Conservation (phyloP, 1,140 invertebrate species). For the Megalonaias nervosa region DNA sequence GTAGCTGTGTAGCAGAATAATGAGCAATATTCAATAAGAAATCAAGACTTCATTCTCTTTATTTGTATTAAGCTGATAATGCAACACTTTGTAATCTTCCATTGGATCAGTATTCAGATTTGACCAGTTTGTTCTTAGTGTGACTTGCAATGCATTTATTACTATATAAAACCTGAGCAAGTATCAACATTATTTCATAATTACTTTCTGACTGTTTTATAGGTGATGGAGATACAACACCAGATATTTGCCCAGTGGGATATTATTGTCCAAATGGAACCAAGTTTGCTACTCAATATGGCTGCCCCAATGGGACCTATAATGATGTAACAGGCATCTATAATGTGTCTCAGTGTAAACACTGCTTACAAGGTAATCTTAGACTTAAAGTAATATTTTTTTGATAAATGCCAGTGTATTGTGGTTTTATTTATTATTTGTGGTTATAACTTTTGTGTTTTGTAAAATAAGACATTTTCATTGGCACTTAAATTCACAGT, state of each 20-base stretch:
- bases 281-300: conserved; percentile 50
- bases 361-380: conserved; percentile 60
- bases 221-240: conserved; percentile 39
- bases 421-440: too few species aligned
- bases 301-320: conserved; percentile 67
- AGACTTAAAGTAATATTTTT: too few species aligned
- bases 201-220: neutral
- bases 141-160: neutral
- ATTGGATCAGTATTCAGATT: neutral
- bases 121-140: neutral
- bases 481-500: too few species aligned
- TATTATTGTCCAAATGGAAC: conserved; percentile 65
- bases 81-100: neutral
- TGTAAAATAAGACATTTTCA: too few species aligned
- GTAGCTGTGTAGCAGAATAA: too few species aligned
- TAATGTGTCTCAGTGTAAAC: conserved; percentile 49
- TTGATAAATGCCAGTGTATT: too few species aligned
- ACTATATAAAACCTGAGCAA: too few species aligned
- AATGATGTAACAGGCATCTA: conserved; percentile 50
- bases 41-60: neutral
- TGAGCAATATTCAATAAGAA: too few species aligned
- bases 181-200: too few species aligned
- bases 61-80: neutral
- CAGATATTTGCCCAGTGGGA: conserved; percentile 56
- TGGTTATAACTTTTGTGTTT: too few species aligned